Conservation (phyloP, 2,113 vertebrate genomes). For the Tapirus terrestris region DNA sequence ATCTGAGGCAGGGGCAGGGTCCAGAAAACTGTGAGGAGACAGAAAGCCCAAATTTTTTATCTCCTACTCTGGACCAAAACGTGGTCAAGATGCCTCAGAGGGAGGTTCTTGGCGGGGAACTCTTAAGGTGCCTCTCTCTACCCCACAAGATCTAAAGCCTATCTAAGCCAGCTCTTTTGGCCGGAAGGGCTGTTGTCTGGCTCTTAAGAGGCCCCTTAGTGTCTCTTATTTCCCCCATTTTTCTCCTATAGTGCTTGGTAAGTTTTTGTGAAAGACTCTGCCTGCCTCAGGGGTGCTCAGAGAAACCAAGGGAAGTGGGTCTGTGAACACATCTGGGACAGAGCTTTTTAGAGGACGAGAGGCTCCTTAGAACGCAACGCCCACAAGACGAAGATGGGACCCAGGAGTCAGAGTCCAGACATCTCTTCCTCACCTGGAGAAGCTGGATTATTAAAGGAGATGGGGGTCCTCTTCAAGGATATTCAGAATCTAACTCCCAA, state of each 20-base stretch:
- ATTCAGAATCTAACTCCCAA: background rate
- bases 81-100: background rate
- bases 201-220: background rate
- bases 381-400: background rate
- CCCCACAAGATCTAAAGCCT: background rate
- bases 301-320: background rate
- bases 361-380: background rate
- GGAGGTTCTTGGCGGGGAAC: background rate
- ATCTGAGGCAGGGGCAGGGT: background rate
- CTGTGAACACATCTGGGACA: background rate
- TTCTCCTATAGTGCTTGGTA: background rate
- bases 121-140: background rate
- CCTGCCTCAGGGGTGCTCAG: background rate
- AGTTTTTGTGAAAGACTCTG: slow-evolving; percentile 20
- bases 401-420: background rate
- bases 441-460: background rate
- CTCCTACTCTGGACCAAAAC: background rate
- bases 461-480: background rate
- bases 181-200: background rate
- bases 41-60: background rate
- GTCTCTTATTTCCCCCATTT: background rate
- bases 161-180: background rate
- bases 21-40: background rate
- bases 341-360: background rate
- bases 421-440: background rate